Evolutionary conservation across 2,113 vertebrate genomes (phyloP).

Genomic region (Regulus satrapa): DNA sequence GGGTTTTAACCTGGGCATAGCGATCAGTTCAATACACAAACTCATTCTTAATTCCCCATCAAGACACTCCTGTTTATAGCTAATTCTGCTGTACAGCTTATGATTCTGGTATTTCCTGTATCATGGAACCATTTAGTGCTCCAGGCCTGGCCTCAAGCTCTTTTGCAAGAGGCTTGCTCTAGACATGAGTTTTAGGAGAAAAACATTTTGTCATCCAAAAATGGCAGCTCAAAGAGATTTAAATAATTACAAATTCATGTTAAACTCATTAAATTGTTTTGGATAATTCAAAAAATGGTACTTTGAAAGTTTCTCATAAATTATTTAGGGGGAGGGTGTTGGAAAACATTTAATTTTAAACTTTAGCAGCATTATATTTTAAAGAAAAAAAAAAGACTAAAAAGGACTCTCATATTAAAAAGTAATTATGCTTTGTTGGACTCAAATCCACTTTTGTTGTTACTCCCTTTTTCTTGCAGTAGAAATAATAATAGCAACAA

Average conservation of each 20-base stretch:
- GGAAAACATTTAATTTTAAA: constrained; percentile 9
- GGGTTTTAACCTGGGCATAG: not conserved
- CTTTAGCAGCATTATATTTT: not conserved
- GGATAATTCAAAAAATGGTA: not conserved
- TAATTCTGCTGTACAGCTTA: not conserved
- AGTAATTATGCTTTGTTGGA: constrained; percentile 2
- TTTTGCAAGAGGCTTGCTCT: not conserved
- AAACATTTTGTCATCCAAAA: constrained; percentile 57
- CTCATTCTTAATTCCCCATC: not conserved
- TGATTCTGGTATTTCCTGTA: not conserved
- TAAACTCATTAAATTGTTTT: constrained; percentile 61
- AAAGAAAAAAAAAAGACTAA: not conserved
- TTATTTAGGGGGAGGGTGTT: not conserved
- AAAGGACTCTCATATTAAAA: not conserved
- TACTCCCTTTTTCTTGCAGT: not conserved
- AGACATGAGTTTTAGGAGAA: constrained; percentile 18
- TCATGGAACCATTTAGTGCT: not conserved
- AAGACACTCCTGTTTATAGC: not conserved
- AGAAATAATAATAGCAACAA: not conserved
- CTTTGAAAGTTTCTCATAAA: not conserved
- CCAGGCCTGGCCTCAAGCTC: constrained; percentile 2
- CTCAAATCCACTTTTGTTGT: not conserved
- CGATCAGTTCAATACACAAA: not conserved
- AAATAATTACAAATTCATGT: constrained; percentile 54
- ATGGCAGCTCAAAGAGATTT: constrained; percentile 50